Base-by-base conservation (phyloP, 2,888 invertebrate species). In the Hydrotaea diabolus region DNA sequence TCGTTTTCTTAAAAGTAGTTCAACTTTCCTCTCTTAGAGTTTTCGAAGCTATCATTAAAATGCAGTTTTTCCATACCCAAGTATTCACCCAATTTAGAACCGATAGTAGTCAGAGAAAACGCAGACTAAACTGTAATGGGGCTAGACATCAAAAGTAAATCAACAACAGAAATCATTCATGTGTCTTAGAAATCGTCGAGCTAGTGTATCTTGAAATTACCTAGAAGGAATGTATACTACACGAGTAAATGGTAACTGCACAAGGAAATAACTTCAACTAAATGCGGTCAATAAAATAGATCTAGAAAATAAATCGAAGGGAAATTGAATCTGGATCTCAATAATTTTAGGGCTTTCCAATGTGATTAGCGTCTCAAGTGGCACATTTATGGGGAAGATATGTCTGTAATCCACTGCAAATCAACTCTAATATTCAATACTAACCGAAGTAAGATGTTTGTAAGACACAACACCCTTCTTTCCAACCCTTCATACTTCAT, bases 1-100 rank as follows among this genome's bases (percentile, higher is more conserved):
- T 62, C 49, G 17, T 71, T 72, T 80, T 77, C 76, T 66, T 76
- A 77, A 79, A 59, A 77, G 85, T 85, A 85, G 85, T 77, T 77
- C 73, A 82, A 82, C 53, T 77, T 85, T 82, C 79, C 85, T 82
- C 71, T 73, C 26, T 85, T 85, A 85, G 82, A 82, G 59, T 82
- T 85, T 80, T 66, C 76, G 75, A 76, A 78, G n/a, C 81, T 59
- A 79, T 77, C 80, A 80, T 80, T 80, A 74, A 80, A 55, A 59
- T 26, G 72, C 15, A 4, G 39, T 49, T 76, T 73, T 69, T 53
- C 26, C 79, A 72, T 76, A 76, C 39, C 74, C 77, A 69, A 46
- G 73, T 80, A 72, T 83, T 59, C 73, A 64, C 53, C 49, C 2
- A 49, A 49, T 49, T 26, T 15, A 69, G 5, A 69, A 15, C 46